Percentiles rank a stretch among this genome's conserved stretches.
phyloP scores from a whole-genome alignment of 2,113 vertebrate genomes.

The Hippotragus niger region DNA sequence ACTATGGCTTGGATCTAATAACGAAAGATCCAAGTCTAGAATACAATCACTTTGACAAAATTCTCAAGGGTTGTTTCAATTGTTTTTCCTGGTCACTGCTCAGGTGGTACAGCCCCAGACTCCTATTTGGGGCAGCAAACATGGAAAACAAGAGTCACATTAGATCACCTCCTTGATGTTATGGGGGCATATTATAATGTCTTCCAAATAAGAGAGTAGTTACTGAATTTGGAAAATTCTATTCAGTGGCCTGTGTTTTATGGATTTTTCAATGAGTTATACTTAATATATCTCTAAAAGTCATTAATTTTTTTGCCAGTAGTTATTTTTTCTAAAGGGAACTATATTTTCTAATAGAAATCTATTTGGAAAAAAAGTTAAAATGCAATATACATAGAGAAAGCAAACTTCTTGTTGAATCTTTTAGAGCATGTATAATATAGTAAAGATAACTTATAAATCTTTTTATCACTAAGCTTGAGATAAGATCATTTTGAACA shows the following conservation, averaged over 20 bases:
- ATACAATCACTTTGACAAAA: not conserved
- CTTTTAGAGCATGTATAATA: not conserved
- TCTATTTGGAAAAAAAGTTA: not conserved
- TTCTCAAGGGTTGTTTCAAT: not conserved
- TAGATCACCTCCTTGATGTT: not conserved
- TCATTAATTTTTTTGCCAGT: slow-evolving; percentile 1
- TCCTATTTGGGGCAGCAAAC: not conserved
- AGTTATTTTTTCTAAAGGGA: slow-evolving; percentile 29
- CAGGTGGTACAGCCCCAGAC: too few species aligned
- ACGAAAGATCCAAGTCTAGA: not conserved
- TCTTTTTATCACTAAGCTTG: slow-evolving; percentile 20
- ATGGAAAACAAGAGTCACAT: not conserved
- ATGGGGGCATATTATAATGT: not conserved
- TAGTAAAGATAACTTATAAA: slow-evolving; percentile 27
- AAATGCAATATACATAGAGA: not conserved
- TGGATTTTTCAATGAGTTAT: not conserved
- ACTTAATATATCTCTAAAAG: slow-evolving; percentile 20
- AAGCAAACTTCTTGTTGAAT: slow-evolving; percentile 20
- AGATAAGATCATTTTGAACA: slow-evolving; percentile 36
- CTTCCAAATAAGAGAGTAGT: slow-evolving; percentile 9
- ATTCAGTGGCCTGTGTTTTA: not conserved
- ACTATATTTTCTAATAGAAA: slow-evolving; percentile 23
- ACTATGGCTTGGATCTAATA: not conserved
- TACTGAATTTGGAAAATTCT: not conserved
- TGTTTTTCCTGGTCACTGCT: not conserved